Percentiles rank a stretch among this genome's conserved stretches.
Evolutionary conservation across 2,797 vertebrate genomes (phyloP).

Genomic region (Urosaurus nigricauda): DNA sequence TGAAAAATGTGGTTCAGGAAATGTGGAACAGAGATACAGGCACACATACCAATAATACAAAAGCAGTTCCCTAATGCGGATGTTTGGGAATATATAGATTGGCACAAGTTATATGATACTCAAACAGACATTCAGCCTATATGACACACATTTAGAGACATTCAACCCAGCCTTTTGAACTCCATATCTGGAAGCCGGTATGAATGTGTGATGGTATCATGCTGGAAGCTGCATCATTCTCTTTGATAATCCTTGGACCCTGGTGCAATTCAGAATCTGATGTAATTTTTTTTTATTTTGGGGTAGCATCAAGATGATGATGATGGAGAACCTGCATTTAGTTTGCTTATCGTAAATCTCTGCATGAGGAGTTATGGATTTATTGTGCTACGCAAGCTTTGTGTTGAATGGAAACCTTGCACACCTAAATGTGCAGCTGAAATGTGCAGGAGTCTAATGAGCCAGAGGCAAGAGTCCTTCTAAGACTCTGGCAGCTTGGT

Average conservation of each 20-base stretch:
- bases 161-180: not conserved
- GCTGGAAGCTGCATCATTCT: not conserved
- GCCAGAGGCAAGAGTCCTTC: no score
- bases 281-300: not conserved
- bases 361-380: no score
- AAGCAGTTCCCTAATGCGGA: no score
- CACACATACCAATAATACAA: not conserved
- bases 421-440: no score
- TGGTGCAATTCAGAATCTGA: not conserved
- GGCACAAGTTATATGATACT: not conserved
- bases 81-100: not conserved
- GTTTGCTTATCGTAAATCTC: no score
- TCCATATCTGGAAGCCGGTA: not conserved
- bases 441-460: no score
- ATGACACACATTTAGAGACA: not conserved
- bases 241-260: not conserved
- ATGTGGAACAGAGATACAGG: not conserved
- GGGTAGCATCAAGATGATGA: no score
- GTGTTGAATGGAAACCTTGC: no score
- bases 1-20: conserved; percentile 37
- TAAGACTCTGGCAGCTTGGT: no score
- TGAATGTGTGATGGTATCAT: not conserved
- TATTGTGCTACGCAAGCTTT: no score
- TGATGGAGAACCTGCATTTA: no score
- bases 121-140: no score